A percentile compares a stretch with the other conserved stretches of the same genome.
Evolutionary conservation across 2,797 vertebrate species (phyloP).

Genomic region (Aphelocoma californica): DNA sequence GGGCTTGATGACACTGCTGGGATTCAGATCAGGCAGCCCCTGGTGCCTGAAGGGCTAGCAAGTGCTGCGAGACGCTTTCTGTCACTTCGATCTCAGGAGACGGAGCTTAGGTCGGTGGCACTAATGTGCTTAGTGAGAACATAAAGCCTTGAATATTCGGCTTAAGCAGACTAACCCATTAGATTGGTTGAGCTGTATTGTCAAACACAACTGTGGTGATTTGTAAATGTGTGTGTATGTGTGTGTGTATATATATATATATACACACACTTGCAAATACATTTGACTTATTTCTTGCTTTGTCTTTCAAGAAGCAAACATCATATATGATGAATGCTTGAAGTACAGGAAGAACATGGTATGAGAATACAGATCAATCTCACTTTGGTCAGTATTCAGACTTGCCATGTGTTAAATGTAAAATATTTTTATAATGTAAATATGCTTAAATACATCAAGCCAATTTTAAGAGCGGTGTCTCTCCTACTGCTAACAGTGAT

Average conservation of each 20-base stretch:
- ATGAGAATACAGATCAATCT: neutral
- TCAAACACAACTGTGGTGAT: neutral
- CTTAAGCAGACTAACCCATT: neutral
- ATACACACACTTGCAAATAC: fast-evolving
- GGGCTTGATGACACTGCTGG: fast-evolving
- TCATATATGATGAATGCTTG: neutral
- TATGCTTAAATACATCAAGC: neutral
- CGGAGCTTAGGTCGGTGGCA: neutral
- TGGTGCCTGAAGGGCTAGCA: neutral
- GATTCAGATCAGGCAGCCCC: neutral
- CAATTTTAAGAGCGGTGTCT: neutral
- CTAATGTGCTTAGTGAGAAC: neutral
- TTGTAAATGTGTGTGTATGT: neutral
- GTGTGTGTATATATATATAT: neutral
- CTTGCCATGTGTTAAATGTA: neutral
- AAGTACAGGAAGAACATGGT: neutral
- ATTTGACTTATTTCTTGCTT: neutral
- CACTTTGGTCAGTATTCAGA: neutral
- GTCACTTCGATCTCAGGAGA: neutral
- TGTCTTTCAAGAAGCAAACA: neutral
- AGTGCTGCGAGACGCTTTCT: neutral
- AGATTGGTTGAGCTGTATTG: neutral
- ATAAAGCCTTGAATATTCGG: neutral
- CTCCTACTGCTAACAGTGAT: neutral
- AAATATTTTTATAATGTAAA: neutral